These are phyloP conservation scores for Ptychochromis oligacanthus DNA, from an alignment of 2,113 vertebrate species.

Conservation along the genomic window DNA sequence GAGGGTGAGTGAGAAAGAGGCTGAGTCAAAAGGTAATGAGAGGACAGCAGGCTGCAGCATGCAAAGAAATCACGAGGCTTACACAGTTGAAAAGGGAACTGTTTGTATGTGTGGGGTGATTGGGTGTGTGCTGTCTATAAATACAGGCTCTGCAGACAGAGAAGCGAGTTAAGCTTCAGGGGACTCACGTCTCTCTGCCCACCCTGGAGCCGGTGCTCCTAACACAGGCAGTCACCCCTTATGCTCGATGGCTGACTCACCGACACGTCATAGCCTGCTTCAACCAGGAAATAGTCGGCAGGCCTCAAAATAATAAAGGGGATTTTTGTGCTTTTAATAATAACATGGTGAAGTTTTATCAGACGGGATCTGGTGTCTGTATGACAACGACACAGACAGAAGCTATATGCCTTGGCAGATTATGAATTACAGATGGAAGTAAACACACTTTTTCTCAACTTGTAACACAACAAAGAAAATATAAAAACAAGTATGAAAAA, in stretches of 20 bases:
- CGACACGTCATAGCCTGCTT: constrained; percentile 38
- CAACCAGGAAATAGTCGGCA: constrained; percentile 39
- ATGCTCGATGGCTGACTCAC: constrained; percentile 59
- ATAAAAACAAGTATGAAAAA: constrained; percentile 30
- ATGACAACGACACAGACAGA: constrained; percentile 35
- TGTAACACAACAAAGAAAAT: constrained; percentile 1
- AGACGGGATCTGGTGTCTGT: constrained; percentile 34
- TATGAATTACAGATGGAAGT: constrained; percentile 30
- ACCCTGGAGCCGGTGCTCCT: constrained; percentile 51
- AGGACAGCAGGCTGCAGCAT: constrained; percentile 72
- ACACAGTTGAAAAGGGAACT: constrained; percentile 68
- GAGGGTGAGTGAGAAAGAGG: constrained; percentile 33
- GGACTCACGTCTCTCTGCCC: constrained; percentile 55
- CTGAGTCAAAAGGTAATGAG: constrained; percentile 71
- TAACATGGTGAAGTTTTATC: constrained; percentile 49
- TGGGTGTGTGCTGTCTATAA: constrained; percentile 69
- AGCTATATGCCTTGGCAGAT: constrained; percentile 11
- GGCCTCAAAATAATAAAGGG: constrained; percentile 48
- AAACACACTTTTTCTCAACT: constrained; percentile 27
- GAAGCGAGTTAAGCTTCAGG: constrained; percentile 57
- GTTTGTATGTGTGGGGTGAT: constrained; percentile 64
- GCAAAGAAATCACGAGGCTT: constrained; percentile 65
- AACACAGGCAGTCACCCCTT: constrained; percentile 39
- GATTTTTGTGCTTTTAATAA: constrained; percentile 49
- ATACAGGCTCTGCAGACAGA: constrained; percentile 66